Evolutionary conservation across 2,113 vertebrate genomes (phyloP).

Genomic region (Pleuronectes platessa): DNA sequence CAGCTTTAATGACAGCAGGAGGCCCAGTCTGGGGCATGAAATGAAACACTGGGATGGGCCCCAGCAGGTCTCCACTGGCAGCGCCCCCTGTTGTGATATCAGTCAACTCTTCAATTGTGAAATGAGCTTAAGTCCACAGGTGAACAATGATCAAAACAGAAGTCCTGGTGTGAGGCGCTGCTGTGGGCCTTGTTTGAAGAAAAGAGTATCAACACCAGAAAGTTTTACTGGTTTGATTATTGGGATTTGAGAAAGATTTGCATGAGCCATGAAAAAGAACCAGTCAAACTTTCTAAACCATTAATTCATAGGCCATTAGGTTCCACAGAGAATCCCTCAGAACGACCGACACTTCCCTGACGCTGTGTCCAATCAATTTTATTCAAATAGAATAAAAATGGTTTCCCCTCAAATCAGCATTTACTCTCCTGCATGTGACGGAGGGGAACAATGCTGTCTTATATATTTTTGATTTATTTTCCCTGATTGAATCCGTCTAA

Average conservation of each 20-base stretch:
- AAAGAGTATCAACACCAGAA: not conserved
- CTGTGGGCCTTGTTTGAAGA: constrained; percentile 23
- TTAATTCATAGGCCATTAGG: too few species aligned
- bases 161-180: constrained; percentile 40
- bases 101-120: constrained; percentile 45
- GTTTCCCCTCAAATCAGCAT: too few species aligned
- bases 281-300: not conserved
- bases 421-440: too few species aligned
- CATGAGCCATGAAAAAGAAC: not conserved
- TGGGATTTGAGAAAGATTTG: not conserved
- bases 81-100: constrained; percentile 44
- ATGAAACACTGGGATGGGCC: constrained; percentile 50
- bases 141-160: constrained; percentile 43
- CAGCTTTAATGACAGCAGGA: constrained; percentile 46
- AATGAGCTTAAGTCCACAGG: constrained; percentile 48
- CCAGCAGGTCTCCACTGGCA: constrained; percentile 49
- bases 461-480: too few species aligned
- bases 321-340: too few species aligned
- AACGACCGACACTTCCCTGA: too few species aligned
- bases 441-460: too few species aligned
- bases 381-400: too few species aligned
- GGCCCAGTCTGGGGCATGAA: constrained; percentile 40
- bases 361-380: too few species aligned
- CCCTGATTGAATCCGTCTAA: too few species aligned
- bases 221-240: not conserved